Evolutionary conservation across 2,888 invertebrate species (phyloP), one percentile per base, ranked within the genome.

Genomic region (Pilophorus perplexus): DNA sequence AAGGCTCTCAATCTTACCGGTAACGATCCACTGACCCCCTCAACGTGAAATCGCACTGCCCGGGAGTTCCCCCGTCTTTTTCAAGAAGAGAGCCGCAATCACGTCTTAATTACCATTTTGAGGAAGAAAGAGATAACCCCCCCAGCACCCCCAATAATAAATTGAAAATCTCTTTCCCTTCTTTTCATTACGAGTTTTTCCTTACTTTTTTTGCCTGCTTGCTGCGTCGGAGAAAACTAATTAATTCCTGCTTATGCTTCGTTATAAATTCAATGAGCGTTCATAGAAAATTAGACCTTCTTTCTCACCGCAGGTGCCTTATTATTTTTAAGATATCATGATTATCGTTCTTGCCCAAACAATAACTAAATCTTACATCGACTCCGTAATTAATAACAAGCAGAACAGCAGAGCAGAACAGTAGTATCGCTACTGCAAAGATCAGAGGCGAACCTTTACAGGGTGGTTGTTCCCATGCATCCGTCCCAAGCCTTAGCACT

Each of bases 231-330:
- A 14, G 28, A 16, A 52, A 52, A 28, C 52, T 52, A 52, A 52
- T 52, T 52, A 52, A 52, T 52, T 52, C 28, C 52, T 52, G 52
- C 52, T 52, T 28, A 52, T 25, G 28, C 52, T 52, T 52, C 52
- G 23, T 52, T 52, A 52, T 52, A 52, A 28, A 52, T 52, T 52
- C 28, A 52, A 52, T 52, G 52, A 52, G 52, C 52, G 52, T 52
- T 52, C 28, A 52, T 52, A 52, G 52, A 52, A 52, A 52, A 52
- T 52, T 52, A 52, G 27, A 28, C 52, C 23, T 25, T 25, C 27
- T 28, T 52, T 28, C 27, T 28, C 52, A 6, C 52, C 6, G 16
- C 2, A 18, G 27, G 18, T 28, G 3, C 28, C 52, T 33, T 33
- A 52, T 52, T 28, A 16, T 52, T 52, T 52, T 28, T 28, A 28